A percentile compares a stretch with the other conserved stretches of the same genome.
These are phyloP conservation scores for Lycaon pictus DNA, from an alignment of 2,113 vertebrate genomes.

Conservation along the genomic window DNA sequence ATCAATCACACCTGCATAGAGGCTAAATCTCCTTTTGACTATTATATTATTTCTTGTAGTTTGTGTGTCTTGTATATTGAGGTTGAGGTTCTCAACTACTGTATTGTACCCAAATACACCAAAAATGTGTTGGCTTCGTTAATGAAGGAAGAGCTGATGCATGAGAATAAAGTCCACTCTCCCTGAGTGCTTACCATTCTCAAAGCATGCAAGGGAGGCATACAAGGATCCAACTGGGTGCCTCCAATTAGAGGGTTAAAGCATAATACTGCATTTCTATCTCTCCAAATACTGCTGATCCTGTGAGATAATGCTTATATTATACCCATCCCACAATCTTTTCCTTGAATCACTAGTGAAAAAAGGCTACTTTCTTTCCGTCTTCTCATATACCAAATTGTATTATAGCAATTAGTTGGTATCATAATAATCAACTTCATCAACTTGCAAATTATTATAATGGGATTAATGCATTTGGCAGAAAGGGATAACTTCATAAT, in stretches of 20 bases:
- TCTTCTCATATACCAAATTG: not conserved
- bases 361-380: not conserved
- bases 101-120: not conserved
- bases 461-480: conserved; percentile 58
- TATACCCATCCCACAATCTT: not conserved
- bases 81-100: not conserved
- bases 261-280: not conserved
- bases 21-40: not conserved
- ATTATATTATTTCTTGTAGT: not conserved
- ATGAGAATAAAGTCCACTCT: not conserved
- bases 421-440: conserved; percentile 45
- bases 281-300: not conserved
- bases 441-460: conserved; percentile 52
- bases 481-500: not conserved
- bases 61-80: not conserved
- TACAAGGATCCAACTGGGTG: not conserved
- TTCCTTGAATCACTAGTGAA: not conserved
- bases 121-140: not conserved
- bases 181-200: not conserved
- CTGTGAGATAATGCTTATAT: not conserved
- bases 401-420: conserved; percentile 14
- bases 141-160: not conserved
- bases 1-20: not conserved
- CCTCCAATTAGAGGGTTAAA: not conserved
- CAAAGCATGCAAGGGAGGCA: not conserved